Evolutionary conservation across 2,888 invertebrate genomes (phyloP).

Genomic region (Cosmopolites sordidus): DNA sequence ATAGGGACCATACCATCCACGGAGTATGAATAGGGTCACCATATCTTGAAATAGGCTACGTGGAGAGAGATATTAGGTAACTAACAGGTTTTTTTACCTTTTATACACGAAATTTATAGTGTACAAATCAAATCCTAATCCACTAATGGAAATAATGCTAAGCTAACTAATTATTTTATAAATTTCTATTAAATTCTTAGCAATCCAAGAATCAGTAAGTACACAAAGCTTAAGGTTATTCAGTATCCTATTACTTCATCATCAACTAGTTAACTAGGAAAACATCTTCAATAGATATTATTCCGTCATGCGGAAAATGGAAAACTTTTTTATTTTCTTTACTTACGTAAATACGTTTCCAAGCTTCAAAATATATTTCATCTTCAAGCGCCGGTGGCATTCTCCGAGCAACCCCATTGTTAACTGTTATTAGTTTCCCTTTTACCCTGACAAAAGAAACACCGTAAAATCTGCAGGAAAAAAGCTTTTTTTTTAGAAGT

Average conservation of each 20-base stretch:
- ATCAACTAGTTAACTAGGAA: slow-evolving; percentile 12
- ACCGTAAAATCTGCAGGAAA: not conserved
- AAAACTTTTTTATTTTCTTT: slow-evolving; percentile 10
- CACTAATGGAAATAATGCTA: no score
- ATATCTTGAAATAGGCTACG: no score
- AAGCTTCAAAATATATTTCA: slow-evolving; percentile 11
- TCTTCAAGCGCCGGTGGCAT: slow-evolving; percentile 3
- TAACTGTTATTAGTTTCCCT: slow-evolving; percentile 19
- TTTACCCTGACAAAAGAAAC: slow-evolving; percentile 8
- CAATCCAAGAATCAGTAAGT: not conserved
- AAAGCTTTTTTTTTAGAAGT: no score
- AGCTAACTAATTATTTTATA: no score
- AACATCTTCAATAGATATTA: slow-evolving; percentile 12
- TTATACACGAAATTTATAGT: no score
- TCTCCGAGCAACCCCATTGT: slow-evolving; percentile 10
- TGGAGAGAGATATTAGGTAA: no score
- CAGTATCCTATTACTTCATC: no score
- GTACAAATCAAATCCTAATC: no score
- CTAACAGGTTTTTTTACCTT: no score
- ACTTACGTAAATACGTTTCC: slow-evolving; percentile 18
- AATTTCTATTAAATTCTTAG: not conserved
- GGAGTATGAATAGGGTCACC: no score
- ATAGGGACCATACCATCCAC: no score
- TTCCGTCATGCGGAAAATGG: slow-evolving; percentile 14
- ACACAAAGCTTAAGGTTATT: no score